A percentile compares a stretch with the other conserved stretches of the same genome.
phyloP scores from a whole-genome alignment of 2,113 vertebrate species.

The Scytalopus superciliaris region DNA sequence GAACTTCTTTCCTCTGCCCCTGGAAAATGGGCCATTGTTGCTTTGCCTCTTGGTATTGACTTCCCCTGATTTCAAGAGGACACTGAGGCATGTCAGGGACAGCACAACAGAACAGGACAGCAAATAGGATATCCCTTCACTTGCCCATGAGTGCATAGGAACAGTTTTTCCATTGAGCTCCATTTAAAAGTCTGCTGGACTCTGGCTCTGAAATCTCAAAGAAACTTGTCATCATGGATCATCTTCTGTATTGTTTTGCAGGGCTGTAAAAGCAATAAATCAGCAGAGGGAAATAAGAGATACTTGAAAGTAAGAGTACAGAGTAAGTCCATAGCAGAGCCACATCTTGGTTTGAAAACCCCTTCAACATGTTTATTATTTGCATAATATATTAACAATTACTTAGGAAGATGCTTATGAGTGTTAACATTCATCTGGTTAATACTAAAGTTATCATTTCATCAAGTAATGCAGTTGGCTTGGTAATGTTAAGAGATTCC shows the following conservation, averaged over 20 bases:
- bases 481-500: not conserved
- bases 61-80: rapidly evolving
- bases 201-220: not conserved
- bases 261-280: not conserved
- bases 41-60: not conserved
- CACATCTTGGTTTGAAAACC: not conserved
- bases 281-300: not conserved
- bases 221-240: not conserved
- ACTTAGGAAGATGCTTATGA: not conserved
- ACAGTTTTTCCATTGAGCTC: not conserved
- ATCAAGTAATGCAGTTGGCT: not conserved
- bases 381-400: not conserved
- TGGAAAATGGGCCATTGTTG: rapidly evolving
- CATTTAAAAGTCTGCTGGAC: not conserved
- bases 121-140: not conserved
- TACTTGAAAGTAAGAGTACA: not conserved
- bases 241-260: not conserved
- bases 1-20: not conserved
- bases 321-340: not conserved
- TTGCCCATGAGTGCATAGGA: not conserved
- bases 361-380: not conserved
- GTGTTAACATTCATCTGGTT: not conserved
- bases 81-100: not conserved
- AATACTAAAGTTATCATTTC: not conserved
- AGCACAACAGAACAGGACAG: not conserved